These are phyloP conservation scores for Acleris emargana DNA, from an alignment of 2,888 invertebrate genomes.

Conservation along the genomic window DNA sequence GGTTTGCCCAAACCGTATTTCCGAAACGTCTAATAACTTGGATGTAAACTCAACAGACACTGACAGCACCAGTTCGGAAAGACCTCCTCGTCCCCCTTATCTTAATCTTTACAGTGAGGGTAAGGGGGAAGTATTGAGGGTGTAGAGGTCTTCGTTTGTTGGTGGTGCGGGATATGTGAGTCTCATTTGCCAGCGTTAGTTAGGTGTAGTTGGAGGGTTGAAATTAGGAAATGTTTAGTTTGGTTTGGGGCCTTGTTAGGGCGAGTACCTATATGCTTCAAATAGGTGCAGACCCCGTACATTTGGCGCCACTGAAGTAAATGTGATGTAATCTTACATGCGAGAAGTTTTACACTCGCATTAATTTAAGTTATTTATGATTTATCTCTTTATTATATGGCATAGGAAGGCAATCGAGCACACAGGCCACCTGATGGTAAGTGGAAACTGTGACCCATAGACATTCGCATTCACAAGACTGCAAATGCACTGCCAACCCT, in stretches of 20 bases:
- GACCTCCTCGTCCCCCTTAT: conserved; percentile 49
- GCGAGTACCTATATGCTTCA: background rate
- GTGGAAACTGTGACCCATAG: no score
- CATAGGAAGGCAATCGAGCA: no score
- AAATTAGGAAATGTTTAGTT: conserved; percentile 75
- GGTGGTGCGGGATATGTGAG: conserved; percentile 58
- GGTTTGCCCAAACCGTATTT: conserved; percentile 77
- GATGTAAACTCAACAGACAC: conserved; percentile 77
- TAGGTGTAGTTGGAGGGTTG: conserved; percentile 64
- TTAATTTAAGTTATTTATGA: no score
- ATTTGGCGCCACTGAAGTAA: no score
- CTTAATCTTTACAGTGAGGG: conserved; percentile 44
- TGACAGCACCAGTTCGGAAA: conserved; percentile 60
- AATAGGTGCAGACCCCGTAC: no score
- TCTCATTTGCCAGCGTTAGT: conserved; percentile 72
- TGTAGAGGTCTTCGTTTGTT: conserved; percentile 54
- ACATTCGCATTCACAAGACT: no score
- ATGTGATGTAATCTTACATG: no score
- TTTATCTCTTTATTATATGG: no score
- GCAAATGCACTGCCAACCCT: no score
- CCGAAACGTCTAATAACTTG: conserved; percentile 83
- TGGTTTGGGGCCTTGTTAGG: conserved; percentile 40
- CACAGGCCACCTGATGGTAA: no score
- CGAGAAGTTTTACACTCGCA: no score
- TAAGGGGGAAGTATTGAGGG: conserved; percentile 42